Percentiles rank a stretch among this genome's conserved stretches.
Conservation (phyloP, 2,888 invertebrate species). For the Chloroclystis v-ata region DNA sequence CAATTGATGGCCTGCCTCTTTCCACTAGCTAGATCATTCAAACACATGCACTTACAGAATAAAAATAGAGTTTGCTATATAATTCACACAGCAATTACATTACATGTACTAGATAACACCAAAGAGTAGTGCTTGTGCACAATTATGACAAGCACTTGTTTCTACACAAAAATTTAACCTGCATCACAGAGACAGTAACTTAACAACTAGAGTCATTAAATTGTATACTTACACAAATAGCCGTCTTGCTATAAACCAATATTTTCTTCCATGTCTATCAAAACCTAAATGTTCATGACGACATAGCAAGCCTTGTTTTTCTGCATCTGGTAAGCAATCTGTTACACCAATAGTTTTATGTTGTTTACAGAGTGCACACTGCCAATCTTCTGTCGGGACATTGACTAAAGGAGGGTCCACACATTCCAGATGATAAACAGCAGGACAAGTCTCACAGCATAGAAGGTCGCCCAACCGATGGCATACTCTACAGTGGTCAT, state of each 20-base stretch:
- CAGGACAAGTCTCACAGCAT: conserved; percentile 98
- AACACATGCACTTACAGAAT: no score
- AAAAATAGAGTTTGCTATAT: no score
- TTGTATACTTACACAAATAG: conserved; percentile 94
- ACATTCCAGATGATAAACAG: conserved; percentile 98
- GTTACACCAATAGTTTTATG: conserved; percentile 95
- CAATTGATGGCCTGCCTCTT: no score
- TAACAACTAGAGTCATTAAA: no score
- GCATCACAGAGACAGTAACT: no score
- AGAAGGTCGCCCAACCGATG: conserved; percentile 95
- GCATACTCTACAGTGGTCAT: conserved; percentile 94
- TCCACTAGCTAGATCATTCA: no score
- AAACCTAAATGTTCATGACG: conserved; percentile 96
- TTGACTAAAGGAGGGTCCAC: conserved; percentile 95
- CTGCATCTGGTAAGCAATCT: conserved; percentile 94
- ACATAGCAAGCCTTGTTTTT: conserved; percentile 93
- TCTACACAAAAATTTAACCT: no score
- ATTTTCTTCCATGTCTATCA: conserved; percentile 97
- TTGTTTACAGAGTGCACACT: conserved; percentile 94
- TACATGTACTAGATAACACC: no score
- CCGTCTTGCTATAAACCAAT: conserved; percentile 96
- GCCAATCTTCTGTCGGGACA: conserved; percentile 98
- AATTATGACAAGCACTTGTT: no score
- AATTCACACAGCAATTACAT: no score
- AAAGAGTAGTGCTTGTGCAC: no score